Percentiles rank a stretch among this genome's conserved stretches.
Conservation (phyloP, 2,113 vertebrate species). For the Microcebus lehilahytsara region DNA sequence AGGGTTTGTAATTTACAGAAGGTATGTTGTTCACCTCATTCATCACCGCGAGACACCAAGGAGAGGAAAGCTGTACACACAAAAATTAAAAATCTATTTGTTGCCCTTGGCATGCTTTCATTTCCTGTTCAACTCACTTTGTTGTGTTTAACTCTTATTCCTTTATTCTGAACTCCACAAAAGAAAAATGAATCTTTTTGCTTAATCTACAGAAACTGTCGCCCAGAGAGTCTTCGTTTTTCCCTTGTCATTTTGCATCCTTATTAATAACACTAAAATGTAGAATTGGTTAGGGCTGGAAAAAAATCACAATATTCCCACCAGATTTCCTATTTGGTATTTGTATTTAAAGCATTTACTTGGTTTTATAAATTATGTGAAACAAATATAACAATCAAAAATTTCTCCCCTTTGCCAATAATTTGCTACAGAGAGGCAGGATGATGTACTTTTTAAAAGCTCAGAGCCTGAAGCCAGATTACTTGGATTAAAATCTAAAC, state of each 20-base stretch:
- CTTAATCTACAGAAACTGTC: neutral
- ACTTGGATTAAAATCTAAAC: neutral
- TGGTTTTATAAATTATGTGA: neutral
- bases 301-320: neutral
- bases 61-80: constrained; percentile 19
- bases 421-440: neutral
- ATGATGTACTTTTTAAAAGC: neutral
- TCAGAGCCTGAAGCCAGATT: neutral
- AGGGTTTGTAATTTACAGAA: constrained; percentile 38
- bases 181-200: constrained; percentile 32
- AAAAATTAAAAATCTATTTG: constrained; percentile 69
- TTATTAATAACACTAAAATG: neutral
- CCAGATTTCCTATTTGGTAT: neutral
- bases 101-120: constrained; percentile 56
- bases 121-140: constrained; percentile 54
- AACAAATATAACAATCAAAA: neutral
- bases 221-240: neutral
- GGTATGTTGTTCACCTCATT: constrained; percentile 44
- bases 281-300: neutral
- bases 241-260: neutral
- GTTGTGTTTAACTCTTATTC: constrained; percentile 34
- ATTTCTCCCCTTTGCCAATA: neutral
- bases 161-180: constrained; percentile 23
- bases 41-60: constrained; percentile 43
- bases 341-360: neutral